phyloP scores from a whole-genome alignment of 2,888 invertebrate species.

The Proisotoma minuta region DNA sequence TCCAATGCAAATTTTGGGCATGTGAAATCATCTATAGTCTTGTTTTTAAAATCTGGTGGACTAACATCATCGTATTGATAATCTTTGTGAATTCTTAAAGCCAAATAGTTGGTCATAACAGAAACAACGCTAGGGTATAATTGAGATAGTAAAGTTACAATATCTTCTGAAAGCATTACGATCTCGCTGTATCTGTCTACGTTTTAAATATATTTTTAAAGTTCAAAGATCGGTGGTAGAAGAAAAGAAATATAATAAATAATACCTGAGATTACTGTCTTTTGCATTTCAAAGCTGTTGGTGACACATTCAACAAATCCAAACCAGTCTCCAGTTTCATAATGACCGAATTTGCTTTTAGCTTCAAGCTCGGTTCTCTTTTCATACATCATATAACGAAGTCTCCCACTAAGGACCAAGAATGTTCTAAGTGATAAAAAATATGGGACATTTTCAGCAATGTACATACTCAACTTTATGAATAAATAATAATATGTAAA shows the following conservation, averaged over 20 bases:
- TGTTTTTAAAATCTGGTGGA: neutral
- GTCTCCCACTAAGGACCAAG: neutral
- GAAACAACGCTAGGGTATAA: slow-evolving; percentile 1
- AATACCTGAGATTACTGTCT: slow-evolving; percentile 7
- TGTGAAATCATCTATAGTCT: neutral
- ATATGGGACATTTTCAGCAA: no score
- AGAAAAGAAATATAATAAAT: no score
- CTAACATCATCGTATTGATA: slow-evolving; percentile 3
- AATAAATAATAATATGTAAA: no score
- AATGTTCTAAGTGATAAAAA: no score
- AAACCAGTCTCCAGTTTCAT: slow-evolving; percentile 10
- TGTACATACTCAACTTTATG: no score
- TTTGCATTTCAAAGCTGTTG: neutral
- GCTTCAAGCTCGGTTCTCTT: neutral
- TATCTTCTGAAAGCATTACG: neutral
- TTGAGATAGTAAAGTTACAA: slow-evolving; percentile 2
- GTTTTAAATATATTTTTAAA: no score
- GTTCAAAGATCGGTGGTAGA: no score
- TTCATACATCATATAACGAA: neutral
- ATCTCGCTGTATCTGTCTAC: slow-evolving; percentile 6
- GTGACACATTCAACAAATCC: slow-evolving; percentile 3
- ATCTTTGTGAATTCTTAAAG: neutral
- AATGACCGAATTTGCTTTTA: slow-evolving; percentile 5
- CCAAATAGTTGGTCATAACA: neutral
- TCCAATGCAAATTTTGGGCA: neutral